Base-by-base conservation (phyloP, 2,113 vertebrate genomes). In the Opisthocomus hoazin region DNA sequence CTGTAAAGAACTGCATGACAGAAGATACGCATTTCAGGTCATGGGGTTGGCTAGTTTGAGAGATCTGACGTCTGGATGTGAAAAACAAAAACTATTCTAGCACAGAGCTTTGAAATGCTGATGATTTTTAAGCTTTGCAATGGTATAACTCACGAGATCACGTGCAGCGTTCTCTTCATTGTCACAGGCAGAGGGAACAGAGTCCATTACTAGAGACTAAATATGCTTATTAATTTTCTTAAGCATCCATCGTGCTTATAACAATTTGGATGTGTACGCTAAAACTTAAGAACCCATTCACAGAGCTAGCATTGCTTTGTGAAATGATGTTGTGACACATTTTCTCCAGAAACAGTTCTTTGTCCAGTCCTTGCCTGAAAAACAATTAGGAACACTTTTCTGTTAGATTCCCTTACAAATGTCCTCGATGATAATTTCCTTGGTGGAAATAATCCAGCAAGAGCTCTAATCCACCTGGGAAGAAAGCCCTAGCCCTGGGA, bases 151-250 rank as follows among this genome's bases (percentile, higher is more conserved):
- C 4, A 0, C 36, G 41, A 92, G 46, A 34, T 89, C 51, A 36
- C 0, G 0, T 39, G 32, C 6, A 11, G 29, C 36, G 24, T 46
- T 83, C 43, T 66, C 50, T 83, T 78, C 51, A 30, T 58, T 66
- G 75, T 95, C 46, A n/a, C 36, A 91, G 61, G 54, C 63, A 83
- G 34, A 64, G 53, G 45, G 71, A 94, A 74, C 14, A 46, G 56
- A 63, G 34, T 64, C 46, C 71, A 64, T 92, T 89, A 70, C 79
- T 39, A 87, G 61, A 79, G n/a, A 54, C 41, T 90, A 83, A 95
- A 93, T 86, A 84, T 53, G 69, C 69, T 96, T 80, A 69, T 94
- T 92, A 78, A 93, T 90, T 87, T 92, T 84, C 50, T 54, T 77
- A 71, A 36, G 48, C 64, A 64, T 92, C 93, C 29, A 34, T 92